Conservation (phyloP, 2,888 invertebrate species). For the Trimorus sp. region DNA sequence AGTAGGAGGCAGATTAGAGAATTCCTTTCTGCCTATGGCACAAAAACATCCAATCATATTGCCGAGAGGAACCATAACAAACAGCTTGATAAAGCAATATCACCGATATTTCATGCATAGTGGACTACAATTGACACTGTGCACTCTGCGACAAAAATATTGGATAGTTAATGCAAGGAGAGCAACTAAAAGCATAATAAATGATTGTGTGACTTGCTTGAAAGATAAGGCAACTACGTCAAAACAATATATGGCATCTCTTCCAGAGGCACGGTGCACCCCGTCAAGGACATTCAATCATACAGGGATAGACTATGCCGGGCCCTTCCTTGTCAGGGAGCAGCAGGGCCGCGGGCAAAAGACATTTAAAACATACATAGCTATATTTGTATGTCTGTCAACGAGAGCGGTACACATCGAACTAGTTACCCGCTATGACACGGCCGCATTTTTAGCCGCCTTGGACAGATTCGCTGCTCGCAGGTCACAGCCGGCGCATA, state of each 20-base stretch:
- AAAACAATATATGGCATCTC: slow-evolving; percentile 4
- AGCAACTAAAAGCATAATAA: neutral
- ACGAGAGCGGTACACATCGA: slow-evolving; percentile 5
- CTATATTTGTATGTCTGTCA: neutral
- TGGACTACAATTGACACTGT: neutral
- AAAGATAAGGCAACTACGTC: neutral
- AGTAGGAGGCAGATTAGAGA: no score
- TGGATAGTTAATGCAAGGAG: slow-evolving; percentile 9
- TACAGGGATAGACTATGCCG: neutral
- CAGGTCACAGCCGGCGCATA: neutral
- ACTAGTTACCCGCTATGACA: neutral
- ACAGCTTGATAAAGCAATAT: no score
- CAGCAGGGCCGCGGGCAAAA: neutral
- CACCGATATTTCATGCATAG: no score
- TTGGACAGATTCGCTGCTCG: neutral
- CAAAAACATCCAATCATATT: no score
- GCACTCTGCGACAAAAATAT: neutral
- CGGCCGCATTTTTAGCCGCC: neutral
- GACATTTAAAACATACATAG: neutral
- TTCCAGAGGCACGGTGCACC: neutral
- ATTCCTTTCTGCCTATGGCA: no score
- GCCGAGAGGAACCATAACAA: no score
- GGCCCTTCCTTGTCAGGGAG: neutral
- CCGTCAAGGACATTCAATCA: neutral
- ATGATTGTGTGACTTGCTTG: neutral